Conservation (phyloP, 1,140 invertebrate species). For the Zaprionus camerounensis region DNA sequence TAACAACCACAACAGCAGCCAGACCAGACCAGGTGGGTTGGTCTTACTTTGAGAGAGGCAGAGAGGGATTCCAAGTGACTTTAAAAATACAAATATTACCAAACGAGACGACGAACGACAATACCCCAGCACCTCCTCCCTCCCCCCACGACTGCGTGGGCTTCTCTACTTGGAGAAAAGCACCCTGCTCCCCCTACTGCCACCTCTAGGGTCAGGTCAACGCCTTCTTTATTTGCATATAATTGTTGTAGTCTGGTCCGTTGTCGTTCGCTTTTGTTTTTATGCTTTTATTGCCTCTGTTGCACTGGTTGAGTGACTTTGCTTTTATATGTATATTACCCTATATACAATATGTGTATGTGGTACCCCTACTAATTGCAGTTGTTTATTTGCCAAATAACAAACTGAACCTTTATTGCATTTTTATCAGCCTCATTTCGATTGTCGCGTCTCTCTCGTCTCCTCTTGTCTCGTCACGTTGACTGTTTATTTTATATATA, state of each 20-base stretch:
- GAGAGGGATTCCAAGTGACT: conserved; percentile 2
- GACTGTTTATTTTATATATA: not conserved
- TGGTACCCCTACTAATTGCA: conserved; percentile 1
- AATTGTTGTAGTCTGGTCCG: conserved; percentile 1
- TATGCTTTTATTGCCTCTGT: conserved; percentile 10
- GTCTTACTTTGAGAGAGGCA: not conserved
- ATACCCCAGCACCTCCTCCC: not conserved
- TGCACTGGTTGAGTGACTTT: conserved; percentile 22
- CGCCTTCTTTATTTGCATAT: conserved; percentile 59
- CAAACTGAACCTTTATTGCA: conserved; percentile 5
- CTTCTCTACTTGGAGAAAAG: not conserved
- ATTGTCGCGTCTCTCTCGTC: not conserved
- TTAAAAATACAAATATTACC: not conserved
- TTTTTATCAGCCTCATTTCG: conserved; percentile 6
- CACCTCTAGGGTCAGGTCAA: conserved; percentile 44
- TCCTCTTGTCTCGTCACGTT: not conserved
- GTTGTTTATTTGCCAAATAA: conserved; percentile 2
- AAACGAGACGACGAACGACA: not conserved
- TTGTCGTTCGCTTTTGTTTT: not conserved
- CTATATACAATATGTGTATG: not conserved
- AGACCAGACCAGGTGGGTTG: conserved; percentile 35
- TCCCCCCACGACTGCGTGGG: conserved; percentile 30
- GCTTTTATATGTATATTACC: not conserved
- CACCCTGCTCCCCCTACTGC: conserved; percentile 2
- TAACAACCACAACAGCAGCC: conserved; percentile 5